Conservation (phyloP, 2,888 invertebrate species). For the Dryomyza anilis region DNA sequence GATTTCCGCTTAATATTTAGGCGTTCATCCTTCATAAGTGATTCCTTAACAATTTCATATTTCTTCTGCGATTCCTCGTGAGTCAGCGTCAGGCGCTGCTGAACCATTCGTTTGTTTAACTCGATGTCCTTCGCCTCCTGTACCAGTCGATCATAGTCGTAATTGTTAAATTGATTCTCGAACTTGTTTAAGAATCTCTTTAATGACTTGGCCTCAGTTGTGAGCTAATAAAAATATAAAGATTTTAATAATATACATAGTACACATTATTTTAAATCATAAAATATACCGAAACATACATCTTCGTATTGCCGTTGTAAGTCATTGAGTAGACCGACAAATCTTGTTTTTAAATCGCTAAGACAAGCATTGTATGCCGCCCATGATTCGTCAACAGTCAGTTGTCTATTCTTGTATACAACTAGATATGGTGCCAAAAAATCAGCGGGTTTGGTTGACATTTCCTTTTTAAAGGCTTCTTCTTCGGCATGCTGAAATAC, state of each 20-base stretch:
- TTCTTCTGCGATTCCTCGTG: slow-evolving; percentile 59
- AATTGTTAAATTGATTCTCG: slow-evolving; percentile 55
- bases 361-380: slow-evolving; percentile 64
- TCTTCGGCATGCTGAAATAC: slow-evolving; percentile 51
- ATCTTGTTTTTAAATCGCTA: slow-evolving; percentile 69
- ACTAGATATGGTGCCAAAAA: slow-evolving; percentile 68
- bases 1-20: slow-evolving; percentile 42
- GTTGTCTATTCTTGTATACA: slow-evolving; percentile 52
- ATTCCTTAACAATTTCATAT: slow-evolving; percentile 54
- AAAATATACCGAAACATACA: slow-evolving; percentile 56
- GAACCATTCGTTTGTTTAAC: slow-evolving; percentile 58
- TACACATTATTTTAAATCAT: no score
- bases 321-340: slow-evolving; percentile 68
- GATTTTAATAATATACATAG: background rate
- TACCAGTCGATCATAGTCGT: slow-evolving; percentile 54
- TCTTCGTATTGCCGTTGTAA: slow-evolving; percentile 72
- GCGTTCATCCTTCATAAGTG: slow-evolving; percentile 50
- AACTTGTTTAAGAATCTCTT: slow-evolving; percentile 56
- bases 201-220: slow-evolving; percentile 53
- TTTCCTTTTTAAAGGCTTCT: slow-evolving; percentile 59
- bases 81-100: slow-evolving; percentile 55
- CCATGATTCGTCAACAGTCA: slow-evolving; percentile 49
- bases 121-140: slow-evolving; percentile 54
- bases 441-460: slow-evolving; percentile 64
- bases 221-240: slow-evolving; percentile 42